Base-by-base conservation (phyloP, 2,888 invertebrate species). In the Bembecia ichneumoniformis region DNA sequence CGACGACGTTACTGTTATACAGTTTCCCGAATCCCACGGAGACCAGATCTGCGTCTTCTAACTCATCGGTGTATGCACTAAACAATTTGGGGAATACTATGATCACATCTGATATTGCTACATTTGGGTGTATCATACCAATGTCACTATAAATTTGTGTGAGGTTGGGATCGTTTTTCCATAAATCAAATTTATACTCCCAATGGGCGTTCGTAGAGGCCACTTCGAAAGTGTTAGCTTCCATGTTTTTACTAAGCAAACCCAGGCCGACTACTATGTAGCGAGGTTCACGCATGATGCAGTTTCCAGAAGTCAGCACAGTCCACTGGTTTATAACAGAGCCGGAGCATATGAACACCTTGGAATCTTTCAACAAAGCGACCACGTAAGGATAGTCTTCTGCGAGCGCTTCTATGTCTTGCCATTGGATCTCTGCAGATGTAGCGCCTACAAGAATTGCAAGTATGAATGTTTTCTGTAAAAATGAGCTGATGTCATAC, bases 231-330 rank as follows among this genome's bases (percentile, higher is more conserved):
- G 78, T 51, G 44, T 58, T 67, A 2, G 56, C 65, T 13, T 58
- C 60, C 0, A 56, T 47, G 20, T 52, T 53, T 51, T 58, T 64
- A 46, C 60, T 53, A 48, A 73, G 52, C 7, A 76, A 53, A 5
- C 80, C 76, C n/a, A 65, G 47, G 44, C 65, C 72, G 3, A 69
- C 59, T n/a, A 66, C 64, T 13, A 77, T 68, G 55, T 59, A 74
- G 46, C 51, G 50, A 3, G 77, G 75, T 9, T 60, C 46, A 5
- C 57, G 51, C 9, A 51, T 53, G 5, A 76, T 53, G 53, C 83
- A 83, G 48, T 51, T 65, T 28, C 78, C 80, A 9, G 81, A 70
- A n/a, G 81, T 80, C n/a, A 82, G 49, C 11, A 80, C 60, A 3
- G 71, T 64, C 10, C 51, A 58, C 51, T 68, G 61, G 54, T 62